Conservation (phyloP, 2,888 invertebrate genomes). For the Sthenelais limicola region DNA sequence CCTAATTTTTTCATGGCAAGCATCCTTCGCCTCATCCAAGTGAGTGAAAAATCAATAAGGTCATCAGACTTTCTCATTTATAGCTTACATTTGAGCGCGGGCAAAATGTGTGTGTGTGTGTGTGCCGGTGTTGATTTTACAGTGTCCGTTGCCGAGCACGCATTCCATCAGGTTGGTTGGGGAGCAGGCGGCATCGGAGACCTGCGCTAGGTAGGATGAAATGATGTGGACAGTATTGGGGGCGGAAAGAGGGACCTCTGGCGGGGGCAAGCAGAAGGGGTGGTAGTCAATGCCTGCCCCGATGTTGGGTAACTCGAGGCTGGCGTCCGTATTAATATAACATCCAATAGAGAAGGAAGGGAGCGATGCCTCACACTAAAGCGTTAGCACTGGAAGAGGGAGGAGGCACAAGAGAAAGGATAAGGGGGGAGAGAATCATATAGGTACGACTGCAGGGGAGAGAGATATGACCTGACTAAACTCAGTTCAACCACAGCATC, state of each 20-base stretch:
- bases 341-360: not conserved
- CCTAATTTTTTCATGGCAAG: conserved; percentile 32
- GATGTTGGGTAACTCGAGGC: conserved; percentile 26
- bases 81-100: conserved; percentile 32
- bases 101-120: conserved; percentile 9
- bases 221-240: not conserved
- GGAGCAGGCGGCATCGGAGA: too few relatives aligned
- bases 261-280: too few relatives aligned
- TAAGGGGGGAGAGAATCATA: too few relatives aligned
- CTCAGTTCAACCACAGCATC: too few relatives aligned
- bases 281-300: not conserved
- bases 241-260: not conserved
- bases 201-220: too few relatives aligned
- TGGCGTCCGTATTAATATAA: conserved; percentile 30
- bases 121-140: conserved; percentile 33
- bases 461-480: too few relatives aligned
- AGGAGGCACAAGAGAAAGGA: too few relatives aligned
- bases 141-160: conserved; percentile 37
- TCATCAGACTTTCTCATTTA: conserved; percentile 37
- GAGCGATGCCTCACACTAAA: too few relatives aligned
- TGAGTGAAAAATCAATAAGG: conserved; percentile 39
- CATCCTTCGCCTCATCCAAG: conserved; percentile 6
- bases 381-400: too few relatives aligned
- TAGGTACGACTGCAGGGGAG: too few relatives aligned
- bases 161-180: conserved; percentile 33